Evolutionary conservation across 1,140 invertebrate genomes (phyloP).

Genomic region (Vollenhovia emeryi): DNA sequence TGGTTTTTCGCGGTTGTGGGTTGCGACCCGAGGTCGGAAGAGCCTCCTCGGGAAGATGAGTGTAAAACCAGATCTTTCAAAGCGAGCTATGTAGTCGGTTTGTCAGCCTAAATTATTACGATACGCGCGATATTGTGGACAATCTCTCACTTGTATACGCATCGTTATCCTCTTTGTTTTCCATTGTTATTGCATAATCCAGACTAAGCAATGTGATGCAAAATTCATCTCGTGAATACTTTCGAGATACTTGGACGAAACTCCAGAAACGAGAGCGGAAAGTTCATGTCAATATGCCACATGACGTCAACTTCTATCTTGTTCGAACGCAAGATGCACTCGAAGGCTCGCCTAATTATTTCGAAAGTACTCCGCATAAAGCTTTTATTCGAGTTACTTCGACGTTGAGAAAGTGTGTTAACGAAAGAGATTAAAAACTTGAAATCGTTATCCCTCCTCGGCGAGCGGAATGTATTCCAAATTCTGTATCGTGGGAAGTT

Average conservation of each 20-base stretch:
- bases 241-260: constrained; percentile 5
- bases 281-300: neutral
- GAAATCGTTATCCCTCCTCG: neutral
- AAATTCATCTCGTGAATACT: neutral
- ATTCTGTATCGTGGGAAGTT: neutral
- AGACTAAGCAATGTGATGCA: constrained; percentile 32
- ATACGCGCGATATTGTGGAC: constrained; percentile 70
- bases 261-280: neutral
- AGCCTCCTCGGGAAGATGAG: neutral
- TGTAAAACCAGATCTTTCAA: constrained; percentile 79
- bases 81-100: constrained; percentile 76
- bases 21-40: neutral
- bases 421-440: neutral
- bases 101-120: constrained; percentile 74
- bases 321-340: neutral
- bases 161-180: constrained; percentile 59
- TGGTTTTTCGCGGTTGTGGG: constrained; percentile 65
- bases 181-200: constrained; percentile 62
- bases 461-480: neutral
- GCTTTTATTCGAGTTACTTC: constrained; percentile 15
- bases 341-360: neutral
- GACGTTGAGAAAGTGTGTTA: neutral
- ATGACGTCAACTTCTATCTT: constrained; percentile 17
- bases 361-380: neutral
- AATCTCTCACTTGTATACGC: constrained; percentile 66